A percentile compares a stretch with the other conserved stretches of the same genome.
These are phyloP conservation scores for Sogatella furcifera DNA, from an alignment of 1,140 invertebrate genomes.

Conservation along the genomic window DNA sequence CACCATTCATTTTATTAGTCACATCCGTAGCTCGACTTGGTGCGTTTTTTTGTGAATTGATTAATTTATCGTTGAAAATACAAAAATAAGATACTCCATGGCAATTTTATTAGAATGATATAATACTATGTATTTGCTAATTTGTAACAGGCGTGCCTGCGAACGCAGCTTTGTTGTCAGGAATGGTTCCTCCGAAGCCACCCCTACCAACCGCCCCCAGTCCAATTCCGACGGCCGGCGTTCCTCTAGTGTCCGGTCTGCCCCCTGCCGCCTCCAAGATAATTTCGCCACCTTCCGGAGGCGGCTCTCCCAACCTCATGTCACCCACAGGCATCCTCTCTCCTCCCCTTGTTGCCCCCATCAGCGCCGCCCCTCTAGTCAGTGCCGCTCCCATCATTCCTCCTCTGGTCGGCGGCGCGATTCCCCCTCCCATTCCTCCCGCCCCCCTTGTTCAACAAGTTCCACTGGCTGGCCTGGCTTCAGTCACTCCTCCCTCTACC, in stretches of 20 bases:
- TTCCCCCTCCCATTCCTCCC: conserved; percentile 24
- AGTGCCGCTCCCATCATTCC: conserved; percentile 10
- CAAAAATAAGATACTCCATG: no score
- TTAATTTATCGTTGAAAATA: no score
- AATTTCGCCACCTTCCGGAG: conserved; percentile 11
- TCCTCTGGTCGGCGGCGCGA: conserved; percentile 13
- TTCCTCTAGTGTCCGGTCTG: conserved; percentile 21
- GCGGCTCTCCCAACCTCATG: conserved; percentile 4
- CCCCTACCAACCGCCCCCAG: conserved; percentile 24
- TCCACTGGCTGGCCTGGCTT: conserved; percentile 14
- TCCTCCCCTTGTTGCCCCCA: background rate
- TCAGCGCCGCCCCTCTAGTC: conserved; percentile 12
- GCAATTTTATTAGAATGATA: no score
- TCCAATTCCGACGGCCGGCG: conserved; percentile 17
- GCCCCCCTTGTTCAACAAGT: conserved; percentile 25
- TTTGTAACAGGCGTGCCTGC: background rate
- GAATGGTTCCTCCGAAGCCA: conserved; percentile 14
- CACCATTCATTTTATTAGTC: no score
- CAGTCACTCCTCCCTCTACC: conserved; percentile 14
- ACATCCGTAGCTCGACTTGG: no score
- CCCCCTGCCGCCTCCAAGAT: conserved; percentile 26
- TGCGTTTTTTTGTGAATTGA: no score
- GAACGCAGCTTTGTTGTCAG: background rate
- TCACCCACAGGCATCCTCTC: conserved; percentile 6
- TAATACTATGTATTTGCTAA: background rate